Conservation (phyloP, 2,888 invertebrate species). For the Drosophila emarginata region DNA sequence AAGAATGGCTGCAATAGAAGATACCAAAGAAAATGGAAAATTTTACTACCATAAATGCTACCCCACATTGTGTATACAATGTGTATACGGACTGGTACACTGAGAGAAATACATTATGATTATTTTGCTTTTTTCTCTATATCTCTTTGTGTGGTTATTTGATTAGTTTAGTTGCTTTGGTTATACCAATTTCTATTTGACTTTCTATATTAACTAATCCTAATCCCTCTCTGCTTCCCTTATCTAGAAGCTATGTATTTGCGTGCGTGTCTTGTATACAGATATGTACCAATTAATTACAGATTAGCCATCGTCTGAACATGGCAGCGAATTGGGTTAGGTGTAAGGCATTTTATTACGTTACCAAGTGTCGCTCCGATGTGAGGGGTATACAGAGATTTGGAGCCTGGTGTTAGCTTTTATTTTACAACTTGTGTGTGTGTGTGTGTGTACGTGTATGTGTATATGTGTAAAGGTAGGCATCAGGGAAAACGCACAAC, state of each 20-base stretch:
- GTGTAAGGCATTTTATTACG: conserved; percentile 48
- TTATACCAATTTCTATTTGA: background rate
- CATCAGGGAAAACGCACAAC: background rate
- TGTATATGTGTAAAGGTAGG: background rate
- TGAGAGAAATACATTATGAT: background rate
- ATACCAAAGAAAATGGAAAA: too few relatives aligned
- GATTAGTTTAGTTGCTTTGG: background rate
- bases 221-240: background rate
- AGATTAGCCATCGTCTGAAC: conserved; percentile 61
- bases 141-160: background rate
- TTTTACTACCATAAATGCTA: conserved; percentile 7
- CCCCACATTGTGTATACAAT: background rate
- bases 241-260: conserved; percentile 14
- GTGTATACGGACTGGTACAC: background rate
- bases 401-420: conserved; percentile 4
- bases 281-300: conserved; percentile 74
- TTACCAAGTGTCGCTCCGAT: conserved; percentile 44
- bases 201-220: background rate
- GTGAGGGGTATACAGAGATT: background rate
- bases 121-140: background rate
- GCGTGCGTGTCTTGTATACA: conserved; percentile 59
- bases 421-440: conserved; percentile 1
- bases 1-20: conserved; percentile 87
- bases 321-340: background rate
- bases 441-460: background rate